Evolutionary conservation across 2,888 invertebrate genomes (phyloP), one percentile per base, ranked within the genome.

Genomic region (Clostera curtula): DNA sequence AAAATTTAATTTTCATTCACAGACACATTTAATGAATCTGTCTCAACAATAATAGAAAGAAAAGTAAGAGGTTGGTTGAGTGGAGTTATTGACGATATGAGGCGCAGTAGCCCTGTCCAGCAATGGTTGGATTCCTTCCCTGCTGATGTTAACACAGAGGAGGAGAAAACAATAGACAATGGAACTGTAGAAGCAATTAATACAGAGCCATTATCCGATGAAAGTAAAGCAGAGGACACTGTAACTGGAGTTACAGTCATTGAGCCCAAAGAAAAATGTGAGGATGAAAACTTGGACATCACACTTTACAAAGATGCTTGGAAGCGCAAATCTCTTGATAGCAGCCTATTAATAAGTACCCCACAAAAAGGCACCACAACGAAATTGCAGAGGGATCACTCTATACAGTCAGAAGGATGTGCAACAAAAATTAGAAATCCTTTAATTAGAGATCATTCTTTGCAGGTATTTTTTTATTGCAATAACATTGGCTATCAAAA

Each of bases 111-210:
- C 41, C 87, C 89, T 24, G 89, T 92, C 26, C 91, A 92, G 43
- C 89, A 90, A 75, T 92, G 92, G 92, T 85, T 92, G 39, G 90
- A 92, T 55, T 89, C 90, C 4, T 67, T 91, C 40, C 90, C 90
- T 14, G 66, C 64, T 34, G 75, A 75, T 1, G 29, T 57, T 17
- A 43, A 49, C 9, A 29, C 46, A 4, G 51, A 56, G 12, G 13
- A 43, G 19, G 48, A 55, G 5, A 49, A 47, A 15, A 28, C 31
- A 8, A 45, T n/a, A n/a, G n/a, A n/a, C n/a, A n/a, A n/a, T n/a
- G n/a, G n/a, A n/a, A n/a, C 39, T 30, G 55, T 57, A 25, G 52
- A 56, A 19, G 47, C 44, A 10, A 54, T 54, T 16, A 39, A 43
- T 12, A 46, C 53, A 11, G 63, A 66, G 12, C 19, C 50, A 16